Evolutionary conservation across 2,113 vertebrate genomes (phyloP).

Genomic region (Mystacornis crossleyi): DNA sequence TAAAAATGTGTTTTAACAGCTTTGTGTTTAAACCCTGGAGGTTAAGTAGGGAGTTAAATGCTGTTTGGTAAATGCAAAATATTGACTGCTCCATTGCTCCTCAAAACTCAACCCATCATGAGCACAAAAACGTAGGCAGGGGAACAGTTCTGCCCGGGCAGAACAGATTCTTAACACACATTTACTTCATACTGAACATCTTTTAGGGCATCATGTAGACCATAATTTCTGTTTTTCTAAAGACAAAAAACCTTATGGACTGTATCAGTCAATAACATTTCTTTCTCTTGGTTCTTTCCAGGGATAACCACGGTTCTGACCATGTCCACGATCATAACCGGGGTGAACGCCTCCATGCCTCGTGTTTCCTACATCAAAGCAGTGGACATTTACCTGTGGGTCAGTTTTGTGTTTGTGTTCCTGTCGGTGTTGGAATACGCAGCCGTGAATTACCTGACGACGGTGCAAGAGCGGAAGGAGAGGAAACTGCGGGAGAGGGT

Average conservation of each 20-base stretch:
- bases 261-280: background rate
- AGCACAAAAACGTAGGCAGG: background rate
- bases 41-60: background rate
- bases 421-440: conserved; percentile 96
- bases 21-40: background rate
- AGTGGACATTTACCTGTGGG: conserved; percentile 97
- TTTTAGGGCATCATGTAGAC: background rate
- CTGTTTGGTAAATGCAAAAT: background rate
- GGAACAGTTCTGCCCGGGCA: background rate
- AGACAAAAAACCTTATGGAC: background rate
- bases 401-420: conserved; percentile 98
- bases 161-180: background rate
- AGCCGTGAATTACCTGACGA: conserved; percentile 93
- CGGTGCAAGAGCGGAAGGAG: conserved; percentile 86
- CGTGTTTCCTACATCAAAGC: conserved; percentile 97
- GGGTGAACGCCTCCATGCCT: conserved; percentile 97
- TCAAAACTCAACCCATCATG: background rate
- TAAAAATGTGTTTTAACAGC: background rate
- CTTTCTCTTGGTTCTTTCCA: conserved; percentile 38
- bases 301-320: conserved; percentile 94
- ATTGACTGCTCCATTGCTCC: background rate
- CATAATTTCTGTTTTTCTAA: background rate
- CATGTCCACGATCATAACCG: conserved; percentile 84
- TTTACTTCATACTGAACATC: background rate
- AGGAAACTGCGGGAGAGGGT: conserved; percentile 83